phyloP scores from a whole-genome alignment of 2,113 vertebrate species.

The Anolis sagrei region DNA sequence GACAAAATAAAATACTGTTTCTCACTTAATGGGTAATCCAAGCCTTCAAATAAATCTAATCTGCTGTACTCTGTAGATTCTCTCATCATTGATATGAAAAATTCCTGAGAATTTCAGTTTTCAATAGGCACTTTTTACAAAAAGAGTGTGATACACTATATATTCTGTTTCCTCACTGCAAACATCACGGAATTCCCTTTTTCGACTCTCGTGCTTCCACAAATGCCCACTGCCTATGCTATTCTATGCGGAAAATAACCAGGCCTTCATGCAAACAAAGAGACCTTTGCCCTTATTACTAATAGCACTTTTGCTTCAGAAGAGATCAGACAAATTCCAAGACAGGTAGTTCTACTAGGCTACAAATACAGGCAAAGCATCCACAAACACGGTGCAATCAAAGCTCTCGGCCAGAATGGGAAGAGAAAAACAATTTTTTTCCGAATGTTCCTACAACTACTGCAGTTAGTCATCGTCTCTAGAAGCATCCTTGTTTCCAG shows the following conservation, averaged over 20 bases:
- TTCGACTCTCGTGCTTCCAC: neutral
- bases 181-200: neutral
- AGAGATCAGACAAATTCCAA: neutral
- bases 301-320: neutral
- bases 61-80: neutral
- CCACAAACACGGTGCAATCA: neutral
- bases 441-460: neutral
- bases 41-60: neutral
- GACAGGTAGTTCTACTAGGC: neutral
- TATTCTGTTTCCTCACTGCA: neutral
- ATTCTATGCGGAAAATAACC: neutral
- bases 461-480: neutral
- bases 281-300: neutral
- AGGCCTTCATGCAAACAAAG: neutral
- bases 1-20: neutral
- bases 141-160: too few relatives aligned
- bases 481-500: too few relatives aligned
- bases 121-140: neutral
- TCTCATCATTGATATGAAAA: neutral
- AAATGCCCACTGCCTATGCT: neutral
- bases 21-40: neutral
- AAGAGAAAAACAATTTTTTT: neutral
- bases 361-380: neutral
- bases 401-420: neutral
- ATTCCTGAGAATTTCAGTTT: neutral